Base-by-base conservation (phyloP, 2,888 invertebrate genomes). In the Exocentrus adspersus region DNA sequence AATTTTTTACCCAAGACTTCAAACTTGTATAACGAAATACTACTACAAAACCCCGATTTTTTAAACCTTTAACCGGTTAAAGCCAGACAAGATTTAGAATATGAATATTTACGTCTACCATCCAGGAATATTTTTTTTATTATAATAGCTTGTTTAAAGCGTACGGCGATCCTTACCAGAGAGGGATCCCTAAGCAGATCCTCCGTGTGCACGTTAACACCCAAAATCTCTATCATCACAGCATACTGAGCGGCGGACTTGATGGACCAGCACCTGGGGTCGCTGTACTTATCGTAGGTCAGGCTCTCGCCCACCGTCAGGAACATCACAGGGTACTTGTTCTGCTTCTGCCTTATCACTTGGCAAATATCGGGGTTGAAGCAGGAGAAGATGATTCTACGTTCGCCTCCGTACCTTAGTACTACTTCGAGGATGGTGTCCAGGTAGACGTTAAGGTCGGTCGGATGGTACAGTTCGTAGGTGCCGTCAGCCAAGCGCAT, bases 361-460 rank as follows among this genome's bases (percentile, higher is more conserved):
- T 93, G 90, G 81, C 98, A 98, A 71, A 97, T 92, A 80, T 98
- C 97, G 0, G 98, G 95, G 84, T 98, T 95, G 82, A 98, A 98
- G 75, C 94, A 94, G 0, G 96, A 96, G 77, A 98, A 93, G 16
- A 98, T 91, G 63, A 99, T 92, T 61, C 93, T 90, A 12, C 98
- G 87, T 6, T 87, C 85, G 2, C 89, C 92, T 5, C 92, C 94
- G 80, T 94, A 74, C 69, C 90, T 88, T 71, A 98, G 83, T 0
- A 97, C 92, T 14, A 92, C 92, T 81, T 92, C 91, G 62, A 98
- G 84, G 65, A 93, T 90, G 80, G 90, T 91, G 83, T 99, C 98
- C 69, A 98, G 87, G 81, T 95, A 98, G 60, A 91, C 84, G 82
- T 99, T 99, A 78, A 96, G 88, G 82, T 98, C 98, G 72, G 94